phyloP scores from a whole-genome alignment of 2,888 invertebrate species.

The Heliconius aoede region DNA sequence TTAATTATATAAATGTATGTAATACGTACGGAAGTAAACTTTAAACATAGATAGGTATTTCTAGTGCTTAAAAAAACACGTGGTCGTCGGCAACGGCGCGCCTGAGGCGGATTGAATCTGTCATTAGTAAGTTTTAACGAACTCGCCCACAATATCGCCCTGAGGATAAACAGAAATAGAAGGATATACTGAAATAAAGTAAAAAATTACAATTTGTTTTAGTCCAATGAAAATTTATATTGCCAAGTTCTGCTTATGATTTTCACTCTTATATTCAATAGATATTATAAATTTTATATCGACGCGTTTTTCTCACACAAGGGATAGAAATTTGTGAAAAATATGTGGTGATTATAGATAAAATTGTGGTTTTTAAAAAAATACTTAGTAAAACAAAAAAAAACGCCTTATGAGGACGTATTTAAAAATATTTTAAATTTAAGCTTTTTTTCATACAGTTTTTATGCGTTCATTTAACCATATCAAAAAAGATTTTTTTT shows the following conservation, averaged over 20 bases:
- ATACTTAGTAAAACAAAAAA: too few relatives aligned
- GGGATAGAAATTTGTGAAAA: too few relatives aligned
- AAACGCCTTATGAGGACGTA: too few relatives aligned
- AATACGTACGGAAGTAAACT: background rate
- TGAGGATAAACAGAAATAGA: constrained; percentile 71
- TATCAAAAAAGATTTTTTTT: too few relatives aligned
- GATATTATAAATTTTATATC: too few relatives aligned
- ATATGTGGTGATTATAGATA: too few relatives aligned
- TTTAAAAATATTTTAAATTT: too few relatives aligned
- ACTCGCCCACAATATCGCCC: constrained; percentile 65
- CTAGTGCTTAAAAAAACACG: constrained; percentile 4
- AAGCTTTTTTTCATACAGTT: too few relatives aligned
- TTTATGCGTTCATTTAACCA: too few relatives aligned
- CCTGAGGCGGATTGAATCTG: constrained; percentile 66
- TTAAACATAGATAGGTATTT: constrained; percentile 6
- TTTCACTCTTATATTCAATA: background rate
- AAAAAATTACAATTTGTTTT: constrained; percentile 51
- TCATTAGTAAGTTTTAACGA: constrained; percentile 80
- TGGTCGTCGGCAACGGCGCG: constrained; percentile 45
- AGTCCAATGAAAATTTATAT: constrained; percentile 1
- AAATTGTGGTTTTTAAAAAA: too few relatives aligned
- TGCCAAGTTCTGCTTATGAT: background rate
- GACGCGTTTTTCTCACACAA: too few relatives aligned
- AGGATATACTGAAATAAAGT: constrained; percentile 73
- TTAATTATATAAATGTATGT: constrained; percentile 1